phyloP scores from a whole-genome alignment of 2,888 invertebrate genomes.

The Ormia ochracea region DNA sequence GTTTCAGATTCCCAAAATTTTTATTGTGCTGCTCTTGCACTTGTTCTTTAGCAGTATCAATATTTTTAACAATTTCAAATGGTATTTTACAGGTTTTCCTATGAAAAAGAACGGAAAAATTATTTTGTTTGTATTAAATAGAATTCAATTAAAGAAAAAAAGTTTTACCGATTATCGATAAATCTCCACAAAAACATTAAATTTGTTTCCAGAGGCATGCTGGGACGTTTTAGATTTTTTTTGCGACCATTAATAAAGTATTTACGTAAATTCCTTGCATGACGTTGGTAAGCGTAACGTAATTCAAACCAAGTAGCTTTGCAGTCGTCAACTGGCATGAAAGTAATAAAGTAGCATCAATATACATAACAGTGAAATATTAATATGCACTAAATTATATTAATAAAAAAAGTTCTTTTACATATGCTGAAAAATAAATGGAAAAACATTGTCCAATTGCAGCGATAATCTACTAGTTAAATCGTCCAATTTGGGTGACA shows the following conservation, averaged over 20 bases:
- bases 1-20: neutral
- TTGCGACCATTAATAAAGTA: conserved; percentile 60
- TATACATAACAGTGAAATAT: neutral
- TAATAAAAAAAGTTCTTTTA: too few relatives aligned
- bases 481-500: too few relatives aligned
- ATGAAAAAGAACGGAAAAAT: neutral
- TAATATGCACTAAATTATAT: too few relatives aligned
- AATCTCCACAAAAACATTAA: conserved; percentile 70
- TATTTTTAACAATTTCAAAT: conserved; percentile 8
- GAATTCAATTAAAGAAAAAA: neutral
- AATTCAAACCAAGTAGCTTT: conserved; percentile 68
- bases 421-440: too few relatives aligned
- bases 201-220: conserved; percentile 69
- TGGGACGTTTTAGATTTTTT: conserved; percentile 66
- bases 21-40: neutral
- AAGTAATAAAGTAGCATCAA: neutral
- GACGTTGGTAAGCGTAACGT: conserved; percentile 68
- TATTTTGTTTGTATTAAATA: neutral
- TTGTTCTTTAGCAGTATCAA: neutral
- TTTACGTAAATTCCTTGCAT: conserved; percentile 66
- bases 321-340: conserved; percentile 64
- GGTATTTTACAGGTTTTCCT: conserved; percentile 49
- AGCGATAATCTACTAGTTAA: too few relatives aligned
- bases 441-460: too few relatives aligned
- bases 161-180: conserved; percentile 60